These are phyloP conservation scores for Phyllostomus discolor DNA, from an alignment of 2,113 vertebrate genomes.

Conservation along the genomic window DNA sequence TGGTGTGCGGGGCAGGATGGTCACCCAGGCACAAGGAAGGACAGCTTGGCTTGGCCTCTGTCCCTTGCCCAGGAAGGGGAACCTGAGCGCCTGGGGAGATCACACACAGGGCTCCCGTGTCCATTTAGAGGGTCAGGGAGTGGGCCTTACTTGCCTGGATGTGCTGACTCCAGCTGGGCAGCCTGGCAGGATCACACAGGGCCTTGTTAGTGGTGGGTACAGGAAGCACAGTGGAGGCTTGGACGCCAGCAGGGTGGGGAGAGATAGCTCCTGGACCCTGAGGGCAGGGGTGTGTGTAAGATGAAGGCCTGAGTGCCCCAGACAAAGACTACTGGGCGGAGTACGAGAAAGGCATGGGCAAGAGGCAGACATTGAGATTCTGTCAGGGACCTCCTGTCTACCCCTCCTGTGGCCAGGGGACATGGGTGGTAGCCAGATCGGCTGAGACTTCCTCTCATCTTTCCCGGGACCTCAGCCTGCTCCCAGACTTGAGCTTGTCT, in stretches of 20 bases:
- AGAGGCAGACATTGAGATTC: neutral
- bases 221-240: neutral
- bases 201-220: neutral
- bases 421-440: neutral
- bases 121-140: neutral
- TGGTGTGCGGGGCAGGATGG: neutral
- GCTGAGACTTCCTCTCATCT: neutral
- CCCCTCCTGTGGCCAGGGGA: neutral
- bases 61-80: neutral
- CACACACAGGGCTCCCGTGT: neutral
- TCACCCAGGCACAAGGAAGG: neutral
- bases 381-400: neutral
- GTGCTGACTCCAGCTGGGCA: neutral
- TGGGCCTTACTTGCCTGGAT: neutral
- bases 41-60: neutral
- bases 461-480: neutral
- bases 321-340: neutral
- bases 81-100: neutral
- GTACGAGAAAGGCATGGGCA: neutral
- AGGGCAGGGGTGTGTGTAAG: neutral
- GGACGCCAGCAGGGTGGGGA: neutral
- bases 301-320: neutral
- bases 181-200: neutral
- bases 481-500: neutral
- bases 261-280: neutral